Conservation (phyloP, 2,888 invertebrate genomes). For the Thereva unica region DNA sequence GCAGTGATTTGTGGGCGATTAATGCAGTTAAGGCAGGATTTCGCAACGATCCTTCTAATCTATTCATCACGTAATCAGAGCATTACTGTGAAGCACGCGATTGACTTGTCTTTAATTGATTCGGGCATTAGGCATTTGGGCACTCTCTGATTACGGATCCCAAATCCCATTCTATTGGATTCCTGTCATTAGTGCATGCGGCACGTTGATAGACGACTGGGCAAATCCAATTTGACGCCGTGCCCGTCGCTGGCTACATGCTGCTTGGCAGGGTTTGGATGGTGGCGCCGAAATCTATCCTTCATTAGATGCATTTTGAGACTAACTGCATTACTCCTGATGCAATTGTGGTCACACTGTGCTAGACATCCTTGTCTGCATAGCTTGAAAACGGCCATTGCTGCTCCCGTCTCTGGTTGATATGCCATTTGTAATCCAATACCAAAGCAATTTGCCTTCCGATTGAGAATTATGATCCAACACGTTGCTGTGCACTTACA, state of each 20-base stretch:
- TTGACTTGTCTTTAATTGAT: conserved; percentile 39
- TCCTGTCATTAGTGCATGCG: conserved; percentile 33
- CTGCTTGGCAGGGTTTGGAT: background rate
- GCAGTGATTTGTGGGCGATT: conserved; percentile 12
- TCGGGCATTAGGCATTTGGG: conserved; percentile 30
- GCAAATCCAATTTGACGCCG: conserved; percentile 35
- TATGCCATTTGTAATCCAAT: conserved; percentile 31
- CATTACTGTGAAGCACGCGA: conserved; percentile 6
- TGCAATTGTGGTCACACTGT: conserved; percentile 26
- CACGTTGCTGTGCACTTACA: conserved; percentile 16
- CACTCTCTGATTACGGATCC: conserved; percentile 25
- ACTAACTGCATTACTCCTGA: conserved; percentile 24
- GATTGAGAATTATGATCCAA: conserved; percentile 33
- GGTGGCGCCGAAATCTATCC: conserved; percentile 33
- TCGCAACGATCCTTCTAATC: conserved; percentile 31
- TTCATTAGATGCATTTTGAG: conserved; percentile 36
- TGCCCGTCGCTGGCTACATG: background rate
- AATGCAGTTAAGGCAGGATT: conserved; percentile 4
- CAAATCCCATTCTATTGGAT: conserved; percentile 33
- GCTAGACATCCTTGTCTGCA: background rate
- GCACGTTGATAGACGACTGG: conserved; percentile 30
- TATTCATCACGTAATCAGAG: conserved; percentile 33
- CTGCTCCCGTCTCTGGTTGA: background rate
- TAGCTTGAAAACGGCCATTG: background rate
- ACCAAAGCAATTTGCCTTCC: conserved; percentile 35